Evolutionary conservation across 2,888 invertebrate species (phyloP), one percentile per base, ranked within the genome.

Genomic region (Polyploca ridens): DNA sequence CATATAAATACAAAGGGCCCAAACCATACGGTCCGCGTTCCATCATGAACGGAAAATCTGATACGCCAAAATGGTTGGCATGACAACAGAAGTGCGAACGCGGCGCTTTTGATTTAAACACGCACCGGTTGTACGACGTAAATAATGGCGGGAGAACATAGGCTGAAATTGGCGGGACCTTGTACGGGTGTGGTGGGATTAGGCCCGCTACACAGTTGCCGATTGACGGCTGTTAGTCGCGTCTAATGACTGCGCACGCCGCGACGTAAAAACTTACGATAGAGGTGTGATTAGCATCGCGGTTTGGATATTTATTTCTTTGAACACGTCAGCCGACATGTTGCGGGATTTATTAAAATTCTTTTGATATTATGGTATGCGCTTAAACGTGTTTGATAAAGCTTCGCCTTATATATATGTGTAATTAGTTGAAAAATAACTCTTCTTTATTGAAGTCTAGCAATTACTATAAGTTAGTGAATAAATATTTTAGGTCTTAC

Each of bases 81-180:
- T 82, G 85, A 83, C 86, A 86, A 85, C 85, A 78, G 85, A 77
- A 85, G 87, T 87, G 89, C 78, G 81, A 86, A 79, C 70, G 88
- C 90, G 90, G 89, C 77, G 63, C 85, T 83, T 90, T 92, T 92
- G 90, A 92, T 90, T 87, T 87, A 88, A 68, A 78, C 77, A 79
- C 82, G 77, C 79, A 66, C 81, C 78, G 72, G 74, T 78, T 81
- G 54, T 72, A 76, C 75, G 72, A 74, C 66, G 79, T 78, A 81
- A 85, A 86, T 88, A 88, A 88, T 86, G 79, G 79, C 63, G 61
- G 64, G 60, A 38, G 57, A 62, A 73, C 73, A 76, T 77, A 72
- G 73, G 76, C 77, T 75, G 80, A 79, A 83, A 82, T 83, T 82
- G 80, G 79, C 79, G 71, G 67, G 65, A 63, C 82, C 82, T 76